Conservation (phyloP, 2,888 invertebrate genomes). For the Leptopilina myrica region DNA sequence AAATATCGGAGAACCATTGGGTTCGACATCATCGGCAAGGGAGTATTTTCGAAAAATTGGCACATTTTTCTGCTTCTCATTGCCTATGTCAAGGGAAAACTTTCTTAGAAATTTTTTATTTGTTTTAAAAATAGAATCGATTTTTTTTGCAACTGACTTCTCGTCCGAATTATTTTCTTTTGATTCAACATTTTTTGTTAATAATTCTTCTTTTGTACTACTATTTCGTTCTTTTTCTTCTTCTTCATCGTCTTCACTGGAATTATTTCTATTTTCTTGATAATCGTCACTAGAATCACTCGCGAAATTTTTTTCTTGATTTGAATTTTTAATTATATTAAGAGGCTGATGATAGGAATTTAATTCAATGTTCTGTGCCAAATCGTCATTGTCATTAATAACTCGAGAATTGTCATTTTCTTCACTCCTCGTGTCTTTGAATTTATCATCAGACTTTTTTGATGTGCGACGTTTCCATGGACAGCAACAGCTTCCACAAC, state of each 20-base stretch:
- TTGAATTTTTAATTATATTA: background rate
- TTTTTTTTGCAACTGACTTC: background rate
- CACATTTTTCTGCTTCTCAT: background rate
- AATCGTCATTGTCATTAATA: background rate
- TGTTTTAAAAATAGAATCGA: background rate
- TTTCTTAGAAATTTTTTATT: constrained; percentile 23
- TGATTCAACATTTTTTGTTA: background rate
- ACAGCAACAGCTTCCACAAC: constrained; percentile 56
- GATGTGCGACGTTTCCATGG: constrained; percentile 44
- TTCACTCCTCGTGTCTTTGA: constrained; percentile 9
- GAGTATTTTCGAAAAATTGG: background rate
- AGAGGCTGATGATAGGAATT: constrained; percentile 13
- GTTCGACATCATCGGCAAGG: background rate
- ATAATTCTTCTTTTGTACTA: background rate
- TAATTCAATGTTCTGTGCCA: constrained; percentile 29
- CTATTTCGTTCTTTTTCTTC: background rate
- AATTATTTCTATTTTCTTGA: background rate
- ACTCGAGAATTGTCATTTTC: constrained; percentile 25
- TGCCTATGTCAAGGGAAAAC: background rate
- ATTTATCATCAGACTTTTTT: constrained; percentile 24
- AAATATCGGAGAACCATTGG: constrained; percentile 2
- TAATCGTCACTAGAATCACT: constrained; percentile 19
- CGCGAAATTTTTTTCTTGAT: constrained; percentile 17
- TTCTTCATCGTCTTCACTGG: background rate
- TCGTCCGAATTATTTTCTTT: background rate